A percentile compares a stretch with the other conserved stretches of the same genome.
These are phyloP conservation scores for Elgonia sp. DNA, from an alignment of 2,888 invertebrate genomes.

Conservation along the genomic window DNA sequence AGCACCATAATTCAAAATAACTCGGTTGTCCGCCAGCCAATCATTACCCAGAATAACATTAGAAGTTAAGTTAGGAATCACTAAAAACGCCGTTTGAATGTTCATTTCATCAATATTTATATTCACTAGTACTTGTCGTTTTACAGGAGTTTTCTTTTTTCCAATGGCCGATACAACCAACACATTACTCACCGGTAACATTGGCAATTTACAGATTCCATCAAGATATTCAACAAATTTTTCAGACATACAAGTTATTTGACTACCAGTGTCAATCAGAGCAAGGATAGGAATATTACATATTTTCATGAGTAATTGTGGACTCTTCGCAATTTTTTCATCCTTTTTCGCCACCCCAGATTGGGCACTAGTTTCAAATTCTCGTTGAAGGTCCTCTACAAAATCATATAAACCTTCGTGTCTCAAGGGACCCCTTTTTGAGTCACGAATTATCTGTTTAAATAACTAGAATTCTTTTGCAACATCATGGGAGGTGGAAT, in stretches of 20 bases:
- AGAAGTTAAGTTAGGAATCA: constrained; percentile 3
- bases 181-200: constrained; percentile 7
- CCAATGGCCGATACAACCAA: constrained; percentile 20
- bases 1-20: constrained; percentile 5
- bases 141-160: constrained; percentile 6
- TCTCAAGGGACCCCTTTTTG: too few relatives aligned
- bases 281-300: too few relatives aligned
- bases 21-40: not conserved
- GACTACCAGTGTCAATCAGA: constrained; percentile 8
- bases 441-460: too few relatives aligned
- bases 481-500: too few relatives aligned
- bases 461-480: too few relatives aligned
- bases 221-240: not conserved
- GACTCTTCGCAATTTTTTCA: too few relatives aligned
- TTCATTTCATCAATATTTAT: not conserved
- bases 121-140: not conserved
- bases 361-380: too few relatives aligned
- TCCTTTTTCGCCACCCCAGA: too few relatives aligned
- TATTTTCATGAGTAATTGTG: too few relatives aligned
- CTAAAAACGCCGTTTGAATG: not conserved
- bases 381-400: too few relatives aligned
- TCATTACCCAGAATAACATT: constrained; percentile 1
- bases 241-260: constrained; percentile 20
- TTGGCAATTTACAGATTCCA: not conserved
- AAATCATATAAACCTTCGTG: too few relatives aligned